phyloP scores from a whole-genome alignment of 2,113 vertebrate species.

The Ictidomys tridecemlineatus region DNA sequence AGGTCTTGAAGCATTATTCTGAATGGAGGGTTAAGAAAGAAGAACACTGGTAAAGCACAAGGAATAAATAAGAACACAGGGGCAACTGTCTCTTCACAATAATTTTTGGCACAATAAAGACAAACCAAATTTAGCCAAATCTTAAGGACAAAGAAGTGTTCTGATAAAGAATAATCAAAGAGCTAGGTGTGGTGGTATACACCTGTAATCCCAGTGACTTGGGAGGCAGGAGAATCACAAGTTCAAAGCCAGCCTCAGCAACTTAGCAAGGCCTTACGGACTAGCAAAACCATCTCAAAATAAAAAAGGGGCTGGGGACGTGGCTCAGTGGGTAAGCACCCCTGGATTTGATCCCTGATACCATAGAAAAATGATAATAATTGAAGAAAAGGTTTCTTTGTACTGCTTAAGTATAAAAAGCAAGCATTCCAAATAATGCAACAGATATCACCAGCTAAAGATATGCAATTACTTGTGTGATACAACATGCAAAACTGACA shows the following conservation, averaged over 20 bases:
- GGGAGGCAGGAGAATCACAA: neutral
- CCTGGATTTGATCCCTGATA: no score
- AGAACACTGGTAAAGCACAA: neutral
- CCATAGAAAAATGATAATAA: no score
- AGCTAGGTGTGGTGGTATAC: neutral
- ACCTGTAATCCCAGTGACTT: neutral
- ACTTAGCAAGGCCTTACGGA: neutral
- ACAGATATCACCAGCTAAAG: neutral
- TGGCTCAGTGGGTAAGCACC: neutral
- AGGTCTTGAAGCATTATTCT: neutral
- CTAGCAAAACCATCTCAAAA: neutral
- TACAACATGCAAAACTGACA: neutral
- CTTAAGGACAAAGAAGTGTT: neutral
- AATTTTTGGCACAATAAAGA: neutral
- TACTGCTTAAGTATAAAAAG: neutral
- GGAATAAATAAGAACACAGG: rapidly evolving
- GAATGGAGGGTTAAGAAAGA: neutral
- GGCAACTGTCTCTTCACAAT: neutral
- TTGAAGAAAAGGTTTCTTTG: neutral
- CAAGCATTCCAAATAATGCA: neutral
- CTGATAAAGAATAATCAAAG: neutral
- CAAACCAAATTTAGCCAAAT: neutral
- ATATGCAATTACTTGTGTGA: neutral
- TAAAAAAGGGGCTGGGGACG: neutral
- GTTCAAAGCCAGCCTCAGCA: neutral